Evolutionary conservation across 2,113 vertebrate species (phyloP).

Genomic region (Corydoras sp.): DNA sequence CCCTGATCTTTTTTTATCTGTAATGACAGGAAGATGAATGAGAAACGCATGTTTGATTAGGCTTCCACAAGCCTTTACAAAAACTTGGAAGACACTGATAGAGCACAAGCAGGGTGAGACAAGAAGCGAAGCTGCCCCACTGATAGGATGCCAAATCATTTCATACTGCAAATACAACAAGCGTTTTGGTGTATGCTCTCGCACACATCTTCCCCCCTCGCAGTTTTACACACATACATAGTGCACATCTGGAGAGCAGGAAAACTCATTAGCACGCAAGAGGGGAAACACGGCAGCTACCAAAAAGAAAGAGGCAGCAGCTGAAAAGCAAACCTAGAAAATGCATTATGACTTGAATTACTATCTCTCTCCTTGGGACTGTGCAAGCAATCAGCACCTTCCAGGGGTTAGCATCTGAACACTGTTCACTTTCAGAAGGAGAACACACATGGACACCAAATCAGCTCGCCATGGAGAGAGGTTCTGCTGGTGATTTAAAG

Average conservation of each 20-base stretch:
- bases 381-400: slow-evolving; percentile 11
- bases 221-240: slow-evolving; percentile 1
- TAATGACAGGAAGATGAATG: slow-evolving; percentile 50
- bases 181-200: slow-evolving; percentile 13
- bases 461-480: slow-evolving; percentile 17
- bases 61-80: slow-evolving; percentile 31
- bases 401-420: slow-evolving; percentile 13
- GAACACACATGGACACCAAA: slow-evolving; percentile 24
- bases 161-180: slow-evolving; percentile 38
- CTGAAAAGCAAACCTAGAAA: slow-evolving; percentile 29
- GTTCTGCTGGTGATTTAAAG: slow-evolving; percentile 10
- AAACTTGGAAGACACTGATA: slow-evolving; percentile 24
- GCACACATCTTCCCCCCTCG: slow-evolving; percentile 1
- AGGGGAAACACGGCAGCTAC: slow-evolving; percentile 4
- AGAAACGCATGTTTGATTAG: slow-evolving; percentile 38
- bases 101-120: slow-evolving; percentile 7
- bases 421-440: slow-evolving; percentile 12
- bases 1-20: slow-evolving; percentile 22
- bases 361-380: slow-evolving; percentile 18
- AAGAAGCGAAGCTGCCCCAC: slow-evolving; percentile 17
- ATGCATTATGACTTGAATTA: slow-evolving; percentile 18
- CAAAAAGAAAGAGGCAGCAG: slow-evolving; percentile 15
- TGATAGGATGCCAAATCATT: slow-evolving; percentile 46
- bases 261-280: slow-evolving; percentile 46
- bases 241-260: slow-evolving; percentile 39